phyloP scores from a whole-genome alignment of 92 coral and sea anemone species.

The Diadumene lineata region DNA sequence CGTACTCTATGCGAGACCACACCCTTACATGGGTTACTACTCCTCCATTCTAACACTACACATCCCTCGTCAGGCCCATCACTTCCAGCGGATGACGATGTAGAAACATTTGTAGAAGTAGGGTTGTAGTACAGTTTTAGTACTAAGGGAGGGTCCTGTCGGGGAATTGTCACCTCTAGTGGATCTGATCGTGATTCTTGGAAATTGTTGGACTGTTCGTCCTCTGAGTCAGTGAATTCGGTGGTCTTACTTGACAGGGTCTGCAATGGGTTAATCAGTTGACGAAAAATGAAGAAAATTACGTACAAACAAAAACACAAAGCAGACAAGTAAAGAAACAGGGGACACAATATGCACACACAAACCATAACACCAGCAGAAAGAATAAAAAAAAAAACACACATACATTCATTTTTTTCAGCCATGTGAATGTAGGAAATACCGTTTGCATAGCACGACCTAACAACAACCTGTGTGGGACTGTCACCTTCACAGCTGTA shows the following conservation, averaged over 20 bases:
- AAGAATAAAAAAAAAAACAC: too few relatives aligned
- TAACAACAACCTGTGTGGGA: too few relatives aligned
- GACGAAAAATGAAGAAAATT: background rate
- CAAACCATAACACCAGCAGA: too few relatives aligned
- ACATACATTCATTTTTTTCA: too few relatives aligned
- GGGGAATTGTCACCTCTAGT: constrained; percentile 70
- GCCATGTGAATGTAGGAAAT: too few relatives aligned
- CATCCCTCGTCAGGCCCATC: constrained; percentile 37
- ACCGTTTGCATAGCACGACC: too few relatives aligned
- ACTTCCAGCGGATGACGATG: constrained; percentile 26
- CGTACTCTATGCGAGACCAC: constrained; percentile 22
- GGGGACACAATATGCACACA: too few relatives aligned
- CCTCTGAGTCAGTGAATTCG: constrained; percentile 67
- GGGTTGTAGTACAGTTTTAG: constrained; percentile 53
- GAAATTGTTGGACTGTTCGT: constrained; percentile 42
- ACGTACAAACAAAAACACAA: background rate
- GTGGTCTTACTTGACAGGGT: constrained; percentile 24
- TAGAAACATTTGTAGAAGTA: constrained; percentile 5
- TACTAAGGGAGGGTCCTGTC: constrained; percentile 68
- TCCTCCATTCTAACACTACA: constrained; percentile 31
- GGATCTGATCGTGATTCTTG: constrained; percentile 71
- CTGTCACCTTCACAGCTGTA: too few relatives aligned
- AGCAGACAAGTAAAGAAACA: too few relatives aligned
- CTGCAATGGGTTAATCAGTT: constrained; percentile 1
- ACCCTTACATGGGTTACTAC: constrained; percentile 21